Base-by-base conservation (phyloP, 2,797 vertebrate species). In the Sparidentex hasta region DNA sequence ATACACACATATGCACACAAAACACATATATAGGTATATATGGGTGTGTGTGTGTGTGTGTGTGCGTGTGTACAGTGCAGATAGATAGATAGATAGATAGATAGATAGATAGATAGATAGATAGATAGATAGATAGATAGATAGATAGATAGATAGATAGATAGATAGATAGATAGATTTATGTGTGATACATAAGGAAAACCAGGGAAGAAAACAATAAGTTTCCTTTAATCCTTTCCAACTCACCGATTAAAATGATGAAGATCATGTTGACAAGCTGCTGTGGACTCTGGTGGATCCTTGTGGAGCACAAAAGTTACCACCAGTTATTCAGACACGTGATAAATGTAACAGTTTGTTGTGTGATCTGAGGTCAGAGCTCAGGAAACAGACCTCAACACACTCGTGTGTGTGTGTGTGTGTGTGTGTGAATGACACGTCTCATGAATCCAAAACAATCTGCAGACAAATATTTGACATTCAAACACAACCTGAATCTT, bases 231-330 rank as follows among this genome's bases (percentile, higher is more conserved):
- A 7, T 41, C 68, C 17, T 9, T 52, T 20, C 13, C 3, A 3
- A 82, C 89, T 91, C 44, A 91, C 90, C 21, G 3, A 84, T 65
- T 44, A 90, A 55, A 13, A 86, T 27, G 41, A 85, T 16, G 58
- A 84, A 17, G 65, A 83, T 82, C 88, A 90, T 90, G 44, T 29
- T 87, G 41, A 46, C 56, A 51, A 6, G 8, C 17, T 71, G 29
- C 33, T 54, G 13, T n/a, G 55, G 38, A 21, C 50, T 44, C 29
- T 50, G 17, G 14, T 59, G 38, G 29, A 4, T 11, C 54, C 58
- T 70, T 50, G 16, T 51, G 58, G 16, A 17, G 13, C 18, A 44
- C 41, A 63, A 11, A 63, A 29, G n/a, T 47, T 47, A 14, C 21
- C 6, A 50, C 2, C 6, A 29, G 5, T 52, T 25, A 11, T 21